Percentiles rank a stretch among this genome's conserved stretches.
These are phyloP conservation scores for Tarsius wallacei DNA, from an alignment of 2,797 vertebrate species.

Conservation along the genomic window DNA sequence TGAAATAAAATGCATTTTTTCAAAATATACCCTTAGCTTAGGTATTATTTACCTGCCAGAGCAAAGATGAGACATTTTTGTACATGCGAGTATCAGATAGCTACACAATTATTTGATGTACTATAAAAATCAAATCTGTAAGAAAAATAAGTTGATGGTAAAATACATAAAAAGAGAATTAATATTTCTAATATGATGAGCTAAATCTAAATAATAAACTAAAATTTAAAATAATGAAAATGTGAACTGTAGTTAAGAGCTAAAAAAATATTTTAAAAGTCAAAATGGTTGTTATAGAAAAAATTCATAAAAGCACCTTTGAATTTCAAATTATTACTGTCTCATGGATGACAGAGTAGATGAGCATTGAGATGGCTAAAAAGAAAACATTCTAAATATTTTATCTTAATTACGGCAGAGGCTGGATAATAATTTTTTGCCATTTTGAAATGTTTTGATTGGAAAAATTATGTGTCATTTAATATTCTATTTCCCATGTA, in stretches of 20 bases:
- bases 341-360: background rate
- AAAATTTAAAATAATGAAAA: background rate
- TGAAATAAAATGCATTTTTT: background rate
- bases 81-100: background rate
- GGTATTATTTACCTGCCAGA: background rate
- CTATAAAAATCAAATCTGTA: background rate
- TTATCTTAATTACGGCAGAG: background rate
- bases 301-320: background rate
- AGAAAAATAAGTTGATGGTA: background rate
- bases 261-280: background rate
- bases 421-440: background rate
- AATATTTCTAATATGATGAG: background rate
- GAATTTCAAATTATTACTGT: background rate
- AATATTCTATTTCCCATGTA: background rate
- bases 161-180: background rate
- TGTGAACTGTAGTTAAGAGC: background rate
- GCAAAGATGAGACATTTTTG: background rate
- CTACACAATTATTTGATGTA: background rate
- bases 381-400: background rate
- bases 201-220: background rate
- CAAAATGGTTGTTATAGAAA: background rate
- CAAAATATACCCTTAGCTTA: background rate
- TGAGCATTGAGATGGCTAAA: background rate
- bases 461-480: background rate
- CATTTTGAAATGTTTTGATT: slow-evolving; percentile 33